Percentiles rank a stretch among this genome's conserved stretches.
Conservation (phyloP, 2,888 invertebrate species). For the Drosophila picticornis region DNA sequence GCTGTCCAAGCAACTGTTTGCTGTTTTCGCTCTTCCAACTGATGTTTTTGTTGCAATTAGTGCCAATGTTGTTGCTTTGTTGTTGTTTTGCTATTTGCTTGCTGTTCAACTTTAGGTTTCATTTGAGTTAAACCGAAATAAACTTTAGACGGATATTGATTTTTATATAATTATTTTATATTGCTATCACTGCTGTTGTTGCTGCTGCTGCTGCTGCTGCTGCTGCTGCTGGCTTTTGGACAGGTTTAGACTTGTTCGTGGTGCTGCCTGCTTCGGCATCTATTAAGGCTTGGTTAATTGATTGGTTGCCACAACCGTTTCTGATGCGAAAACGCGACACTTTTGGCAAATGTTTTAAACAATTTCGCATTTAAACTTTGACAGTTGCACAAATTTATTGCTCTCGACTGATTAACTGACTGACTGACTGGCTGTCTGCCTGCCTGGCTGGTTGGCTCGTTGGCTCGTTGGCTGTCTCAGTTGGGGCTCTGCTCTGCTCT, state of each 20-base stretch:
- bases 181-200: constrained; percentile 32
- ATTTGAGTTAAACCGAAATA: constrained; percentile 81
- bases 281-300: constrained; percentile 52
- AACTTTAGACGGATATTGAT: constrained; percentile 86
- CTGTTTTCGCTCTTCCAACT: constrained; percentile 18
- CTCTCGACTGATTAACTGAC: constrained; percentile 20
- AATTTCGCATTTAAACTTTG: constrained; percentile 56
- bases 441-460: constrained; percentile 26
- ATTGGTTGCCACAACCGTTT: constrained; percentile 60
- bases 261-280: constrained; percentile 31
- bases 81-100: constrained; percentile 3
- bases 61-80: constrained; percentile 17
- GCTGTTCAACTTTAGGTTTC: constrained; percentile 49
- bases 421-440: constrained; percentile 22
- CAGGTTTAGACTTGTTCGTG: constrained; percentile 17
- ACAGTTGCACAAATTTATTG: constrained; percentile 50
- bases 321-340: constrained; percentile 44
- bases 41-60: constrained; percentile 18
- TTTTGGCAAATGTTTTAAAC: constrained; percentile 53
- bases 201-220: constrained; percentile 3
- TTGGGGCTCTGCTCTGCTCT: constrained; percentile 44
- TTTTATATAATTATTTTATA: constrained; percentile 61
- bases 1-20: constrained; percentile 21
- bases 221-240: constrained; percentile 24
- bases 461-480: constrained; percentile 32